Evolutionary conservation across 2,797 vertebrate species (phyloP).

Genomic region (Meda fulgida): DNA sequence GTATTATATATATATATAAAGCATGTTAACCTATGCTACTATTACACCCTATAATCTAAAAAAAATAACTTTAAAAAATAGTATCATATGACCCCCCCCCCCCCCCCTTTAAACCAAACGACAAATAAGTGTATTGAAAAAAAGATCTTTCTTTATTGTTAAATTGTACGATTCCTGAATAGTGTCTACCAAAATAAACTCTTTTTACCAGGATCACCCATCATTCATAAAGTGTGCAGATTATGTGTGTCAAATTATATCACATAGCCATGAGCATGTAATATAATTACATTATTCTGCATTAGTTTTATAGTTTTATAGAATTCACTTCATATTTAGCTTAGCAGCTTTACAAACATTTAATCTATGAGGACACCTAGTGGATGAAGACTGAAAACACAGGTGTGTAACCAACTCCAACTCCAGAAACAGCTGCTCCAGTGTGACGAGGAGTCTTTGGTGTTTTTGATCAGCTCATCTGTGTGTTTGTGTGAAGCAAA

Average conservation of each 20-base stretch:
- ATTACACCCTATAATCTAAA: not conserved
- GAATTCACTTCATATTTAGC: not conserved
- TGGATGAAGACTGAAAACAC: conserved; percentile 30
- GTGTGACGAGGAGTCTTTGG: not conserved
- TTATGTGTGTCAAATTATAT: not conserved
- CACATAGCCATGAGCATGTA: not conserved
- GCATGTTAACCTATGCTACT: not conserved
- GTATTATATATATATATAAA: not conserved
- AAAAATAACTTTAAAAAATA: not conserved
- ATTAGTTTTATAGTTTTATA: not conserved
- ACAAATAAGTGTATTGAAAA: not conserved
- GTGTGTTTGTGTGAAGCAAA: conserved; percentile 73
- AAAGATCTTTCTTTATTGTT: not conserved
- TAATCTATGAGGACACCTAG: conserved; percentile 39
- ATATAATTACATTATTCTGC: not conserved
- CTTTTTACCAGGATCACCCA: not conserved
- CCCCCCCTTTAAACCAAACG: not conserved
- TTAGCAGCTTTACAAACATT: conserved; percentile 3
- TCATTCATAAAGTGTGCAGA: not conserved
- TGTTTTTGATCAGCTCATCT: conserved; percentile 13
- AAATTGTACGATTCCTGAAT: not conserved
- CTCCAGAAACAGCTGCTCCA: not conserved
- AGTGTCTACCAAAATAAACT: not conserved
- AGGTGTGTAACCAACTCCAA: not conserved
- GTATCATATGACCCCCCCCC: not conserved